Base-by-base conservation (phyloP, 2,797 vertebrate species). In the Gobionotothen gibberifrons region DNA sequence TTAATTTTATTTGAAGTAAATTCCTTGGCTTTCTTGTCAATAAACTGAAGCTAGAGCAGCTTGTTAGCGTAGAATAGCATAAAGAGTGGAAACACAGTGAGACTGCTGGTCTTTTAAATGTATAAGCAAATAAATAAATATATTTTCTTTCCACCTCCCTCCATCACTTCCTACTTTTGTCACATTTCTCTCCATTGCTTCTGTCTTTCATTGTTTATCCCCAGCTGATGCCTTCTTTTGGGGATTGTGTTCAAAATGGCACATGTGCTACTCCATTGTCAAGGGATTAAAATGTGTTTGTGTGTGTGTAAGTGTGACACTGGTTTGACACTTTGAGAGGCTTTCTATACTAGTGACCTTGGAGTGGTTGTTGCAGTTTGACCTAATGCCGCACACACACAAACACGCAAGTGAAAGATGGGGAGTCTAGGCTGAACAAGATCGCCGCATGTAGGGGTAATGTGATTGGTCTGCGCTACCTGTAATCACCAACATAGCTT, bases 401-500 rank as follows among this genome's bases (percentile, higher is more conserved):
- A 26, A 13, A 52, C 21, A 52, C 55, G 21, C 56, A 44, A 26
- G 68, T 79, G 73, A 83, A 85, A 87, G 86, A 87, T 84, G 86
- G 81, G 58, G 53, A 49, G 55, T 74, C 55, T 40, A 54, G 48
- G 10, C 69, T 61, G 62, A 40, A 57, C 9, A 7, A 60, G 52
- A 46, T 82, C 1, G 1, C 69, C 19, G 6, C 80, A 54, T 83
- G 73, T 65, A 43, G 77, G 69, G 14, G 40, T 83, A 79, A 89
- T 84, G 51, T 79, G 89, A 90, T 83, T 87, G 79, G 76, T 67
- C 69, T 21, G 46, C n/a, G 17, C 55, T 52, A 56, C 69, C 55
- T 83, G 81, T 85, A 88, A 87, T 89, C 75, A 77, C 70, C 68
- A 75, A 79, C 84, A 86, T 74, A 78, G 84, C 76, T 89, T 77